Conservation (phyloP, 1,140 invertebrate genomes). For the Apis cerana region DNA sequence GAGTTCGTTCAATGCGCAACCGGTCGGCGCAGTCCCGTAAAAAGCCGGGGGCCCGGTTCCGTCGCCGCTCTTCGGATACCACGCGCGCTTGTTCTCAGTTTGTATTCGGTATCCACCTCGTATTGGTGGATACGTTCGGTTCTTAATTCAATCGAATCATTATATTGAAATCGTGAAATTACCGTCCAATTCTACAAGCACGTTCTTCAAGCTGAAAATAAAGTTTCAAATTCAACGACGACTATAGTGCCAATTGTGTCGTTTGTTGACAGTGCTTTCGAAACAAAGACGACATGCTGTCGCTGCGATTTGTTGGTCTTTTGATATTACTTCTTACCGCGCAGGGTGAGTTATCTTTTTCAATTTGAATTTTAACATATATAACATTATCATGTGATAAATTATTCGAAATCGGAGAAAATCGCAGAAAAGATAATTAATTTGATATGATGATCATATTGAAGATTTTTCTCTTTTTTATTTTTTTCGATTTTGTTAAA, state of each 20-base stretch:
- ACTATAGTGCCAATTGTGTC: slow-evolving; percentile 52
- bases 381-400: too few relatives aligned
- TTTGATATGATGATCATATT: too few relatives aligned
- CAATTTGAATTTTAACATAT: neutral
- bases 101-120: slow-evolving; percentile 68
- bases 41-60: slow-evolving; percentile 76
- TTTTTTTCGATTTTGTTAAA: neutral
- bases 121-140: slow-evolving; percentile 57
- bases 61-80: slow-evolving; percentile 71
- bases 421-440: too few relatives aligned
- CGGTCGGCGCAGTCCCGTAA: slow-evolving; percentile 74
- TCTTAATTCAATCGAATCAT: slow-evolving; percentile 29
- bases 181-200: neutral
- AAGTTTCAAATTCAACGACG: slow-evolving; percentile 10
- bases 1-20: slow-evolving; percentile 60
- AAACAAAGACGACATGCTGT: slow-evolving; percentile 45
- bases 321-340: slow-evolving; percentile 53
- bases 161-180: neutral
- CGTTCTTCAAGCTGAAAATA: neutral
- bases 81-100: slow-evolving; percentile 71
- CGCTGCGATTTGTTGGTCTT: slow-evolving; percentile 52
- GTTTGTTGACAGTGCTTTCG: slow-evolving; percentile 54
- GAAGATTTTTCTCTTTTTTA: too few relatives aligned
- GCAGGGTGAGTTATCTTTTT: slow-evolving; percentile 41
- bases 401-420: too few relatives aligned